These are phyloP conservation scores for Sylvia borin DNA, from an alignment of 2,797 vertebrate genomes.

Conservation along the genomic window DNA sequence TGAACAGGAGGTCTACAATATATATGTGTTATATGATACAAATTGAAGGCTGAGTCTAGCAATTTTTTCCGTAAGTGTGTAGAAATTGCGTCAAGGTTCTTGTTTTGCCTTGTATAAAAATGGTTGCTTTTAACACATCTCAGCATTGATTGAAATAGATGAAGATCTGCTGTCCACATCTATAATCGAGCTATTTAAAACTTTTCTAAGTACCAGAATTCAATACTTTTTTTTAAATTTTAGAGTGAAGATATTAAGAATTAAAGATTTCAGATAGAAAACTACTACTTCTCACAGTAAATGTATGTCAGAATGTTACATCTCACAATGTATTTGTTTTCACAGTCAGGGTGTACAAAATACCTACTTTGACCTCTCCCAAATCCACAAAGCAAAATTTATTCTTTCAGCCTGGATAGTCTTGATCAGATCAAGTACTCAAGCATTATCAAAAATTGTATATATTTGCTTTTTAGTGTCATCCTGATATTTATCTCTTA, in stretches of 20 bases:
- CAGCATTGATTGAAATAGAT: neutral
- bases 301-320: neutral
- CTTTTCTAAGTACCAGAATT: neutral
- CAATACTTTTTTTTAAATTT: neutral
- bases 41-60: neutral
- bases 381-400: neutral
- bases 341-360: neutral
- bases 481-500: neutral
- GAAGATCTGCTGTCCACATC: neutral
- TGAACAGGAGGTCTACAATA: neutral
- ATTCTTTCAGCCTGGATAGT: neutral
- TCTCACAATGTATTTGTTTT: neutral
- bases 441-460: neutral
- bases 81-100: neutral
- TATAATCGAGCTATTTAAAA: neutral
- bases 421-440: neutral
- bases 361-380: neutral
- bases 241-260: neutral
- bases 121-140: neutral
- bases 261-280: neutral
- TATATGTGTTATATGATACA: neutral
- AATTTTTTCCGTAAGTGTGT: neutral
- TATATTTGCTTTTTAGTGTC: neutral
- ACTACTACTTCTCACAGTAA: neutral
- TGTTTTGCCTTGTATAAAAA: neutral